Base-by-base conservation (phyloP, 2,797 vertebrate species). In the Crocidura indochinensis region DNA sequence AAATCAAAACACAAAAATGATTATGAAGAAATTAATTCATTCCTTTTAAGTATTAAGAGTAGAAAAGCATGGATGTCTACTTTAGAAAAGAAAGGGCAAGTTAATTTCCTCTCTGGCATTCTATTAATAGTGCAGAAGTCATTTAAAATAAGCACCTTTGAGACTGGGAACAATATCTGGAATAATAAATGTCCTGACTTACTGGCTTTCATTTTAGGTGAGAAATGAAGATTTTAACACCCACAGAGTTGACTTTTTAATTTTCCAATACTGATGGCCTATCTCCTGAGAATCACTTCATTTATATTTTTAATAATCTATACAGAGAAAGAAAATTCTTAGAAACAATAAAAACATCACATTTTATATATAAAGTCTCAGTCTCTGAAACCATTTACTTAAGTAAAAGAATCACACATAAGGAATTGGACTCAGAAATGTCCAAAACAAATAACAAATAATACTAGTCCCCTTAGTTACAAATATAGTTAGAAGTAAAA, bases 51-150 rank as follows among this genome's bases (percentile, higher is more conserved):
- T 96, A 87, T 92, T 92, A 91, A 87, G 46, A 93, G 71, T 84
- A 94, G 64, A 96, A 97, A 94, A 96, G 60, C 10, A 46, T 53
- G 0, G 29, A 91, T 79, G 51, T 95, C 97, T 97, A 95, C 96
- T 96, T 96, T 92, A 96, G 38, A 60, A 92, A 93, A 92, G 84
- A 68, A 82, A 82, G 49, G 49, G 89, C 87, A 97, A 97, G 97
- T 97, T 98, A 97, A 97, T 97, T 97, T 97, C 94, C 96, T 97
- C 94, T 97, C 92, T 73, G 95, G 92, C 79, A 96, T 92, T 91
- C 93, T 97, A 97, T 97, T 96, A 97, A 94, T 97, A 98, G 93
- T 84, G 90, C 97, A 94, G 97, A 97, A 97, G 81, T 91, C 49
- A 97, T 97, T 94, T 97, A 94, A 97, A 98, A 87, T 95, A 96